Evolutionary conservation across 1,140 invertebrate species (phyloP).

Genomic region (Euwallacea similis): DNA sequence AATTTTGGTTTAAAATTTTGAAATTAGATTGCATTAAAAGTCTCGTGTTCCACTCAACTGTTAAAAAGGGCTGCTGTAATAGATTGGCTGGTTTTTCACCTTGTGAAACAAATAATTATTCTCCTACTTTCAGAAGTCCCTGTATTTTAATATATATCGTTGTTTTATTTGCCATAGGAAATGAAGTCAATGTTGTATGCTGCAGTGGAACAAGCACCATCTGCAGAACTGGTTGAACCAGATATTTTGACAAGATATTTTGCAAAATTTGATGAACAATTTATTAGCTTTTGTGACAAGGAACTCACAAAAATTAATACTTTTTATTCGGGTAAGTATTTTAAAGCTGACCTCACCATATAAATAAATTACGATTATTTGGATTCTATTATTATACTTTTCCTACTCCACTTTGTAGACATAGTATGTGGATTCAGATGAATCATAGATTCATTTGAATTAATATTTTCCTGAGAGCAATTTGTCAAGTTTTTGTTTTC

Average conservation of each 20-base stretch:
- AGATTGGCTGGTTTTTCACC: too few species aligned
- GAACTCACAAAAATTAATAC: slow-evolving; percentile 96
- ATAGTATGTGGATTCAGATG: too few species aligned
- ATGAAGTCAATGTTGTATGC: slow-evolving; percentile 91
- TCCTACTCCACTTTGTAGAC: neutral
- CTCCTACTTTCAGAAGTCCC: neutral
- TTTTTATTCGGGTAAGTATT: slow-evolving; percentile 83
- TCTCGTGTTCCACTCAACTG: too few species aligned
- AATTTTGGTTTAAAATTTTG: too few species aligned
- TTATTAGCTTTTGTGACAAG: slow-evolving; percentile 93
- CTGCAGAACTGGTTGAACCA: slow-evolving; percentile 82
- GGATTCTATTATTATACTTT: slow-evolving; percentile 7
- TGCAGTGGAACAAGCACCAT: slow-evolving; percentile 86
- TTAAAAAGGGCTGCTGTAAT: too few species aligned
- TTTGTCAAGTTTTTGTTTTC: too few species aligned
- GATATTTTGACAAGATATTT: slow-evolving; percentile 86
- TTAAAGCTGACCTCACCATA: neutral
- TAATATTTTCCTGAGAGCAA: too few species aligned
- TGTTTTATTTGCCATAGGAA: slow-evolving; percentile 61
- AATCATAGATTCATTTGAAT: too few species aligned
- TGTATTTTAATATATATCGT: neutral
- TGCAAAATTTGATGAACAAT: slow-evolving; percentile 94
- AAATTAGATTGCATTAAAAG: too few species aligned
- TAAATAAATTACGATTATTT: neutral
- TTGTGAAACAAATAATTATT: too few species aligned